These are phyloP conservation scores for Corythucha ciliata DNA, from an alignment of 2,888 invertebrate genomes.

Conservation along the genomic window DNA sequence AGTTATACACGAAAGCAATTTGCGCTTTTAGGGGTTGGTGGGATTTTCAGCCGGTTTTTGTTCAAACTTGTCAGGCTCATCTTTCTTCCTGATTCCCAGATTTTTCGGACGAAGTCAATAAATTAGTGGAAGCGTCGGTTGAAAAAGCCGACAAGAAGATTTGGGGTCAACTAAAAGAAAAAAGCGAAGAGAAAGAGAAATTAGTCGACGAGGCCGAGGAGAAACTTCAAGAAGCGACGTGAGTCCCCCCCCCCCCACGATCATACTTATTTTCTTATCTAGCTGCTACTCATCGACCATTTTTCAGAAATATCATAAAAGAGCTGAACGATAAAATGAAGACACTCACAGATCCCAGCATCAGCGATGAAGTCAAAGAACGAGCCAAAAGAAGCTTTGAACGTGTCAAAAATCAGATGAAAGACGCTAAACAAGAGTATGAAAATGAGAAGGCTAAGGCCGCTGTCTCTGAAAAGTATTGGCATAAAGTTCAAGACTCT, in stretches of 20 bases:
- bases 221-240: conserved; percentile 50
- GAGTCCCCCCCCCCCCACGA: too few relatives aligned
- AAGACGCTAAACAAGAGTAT: conserved; percentile 50
- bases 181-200: conserved; percentile 49
- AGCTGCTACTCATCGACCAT: not conserved
- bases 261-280: too few relatives aligned
- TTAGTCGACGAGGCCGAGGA: conserved; percentile 50
- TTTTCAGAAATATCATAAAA: too few relatives aligned
- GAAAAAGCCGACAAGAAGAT: conserved; percentile 50
- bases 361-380: conserved; percentile 43
- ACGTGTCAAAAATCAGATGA: conserved; percentile 49
- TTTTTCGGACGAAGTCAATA: conserved; percentile 44
- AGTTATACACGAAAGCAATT: conserved; percentile 56
- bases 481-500: conserved; percentile 60
- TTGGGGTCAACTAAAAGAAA: conserved; percentile 51
- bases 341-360: conserved; percentile 30
- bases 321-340: conserved; percentile 10
- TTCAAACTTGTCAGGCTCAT: not conserved
- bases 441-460: conserved; percentile 49
- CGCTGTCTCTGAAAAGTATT: conserved; percentile 65
- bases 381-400: conserved; percentile 48
- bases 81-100: conserved; percentile 25
- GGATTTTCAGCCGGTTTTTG: not conserved
- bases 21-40: conserved; percentile 46
- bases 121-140: conserved; percentile 52